phyloP scores from a whole-genome alignment of 2,113 vertebrate species.

The Salminus brasiliensis region DNA sequence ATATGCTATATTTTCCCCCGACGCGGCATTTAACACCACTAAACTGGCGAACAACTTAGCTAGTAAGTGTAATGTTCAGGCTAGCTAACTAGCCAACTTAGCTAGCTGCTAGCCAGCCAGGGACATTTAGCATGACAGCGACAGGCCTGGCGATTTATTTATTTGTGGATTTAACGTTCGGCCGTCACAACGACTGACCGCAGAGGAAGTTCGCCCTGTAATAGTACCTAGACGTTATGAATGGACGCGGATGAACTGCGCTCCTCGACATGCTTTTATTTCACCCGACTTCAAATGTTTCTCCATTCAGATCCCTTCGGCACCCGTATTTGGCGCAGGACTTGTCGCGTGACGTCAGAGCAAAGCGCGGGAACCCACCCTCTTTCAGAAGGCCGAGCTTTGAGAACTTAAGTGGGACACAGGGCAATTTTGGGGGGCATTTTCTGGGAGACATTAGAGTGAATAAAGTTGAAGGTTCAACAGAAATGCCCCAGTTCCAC shows the following conservation, averaged over 20 bases:
- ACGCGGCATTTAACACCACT: too few species aligned
- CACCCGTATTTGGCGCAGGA: constrained; percentile 59
- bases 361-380: constrained; percentile 47
- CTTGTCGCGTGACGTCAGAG: constrained; percentile 51
- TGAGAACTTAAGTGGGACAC: too few species aligned
- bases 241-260: background rate
- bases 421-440: too few species aligned
- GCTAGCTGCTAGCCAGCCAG: constrained; percentile 32
- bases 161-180: background rate
- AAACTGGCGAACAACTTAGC: background rate
- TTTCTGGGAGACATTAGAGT: too few species aligned
- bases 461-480: too few species aligned
- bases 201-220: background rate
- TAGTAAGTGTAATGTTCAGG: too few species aligned
- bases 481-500: too few species aligned
- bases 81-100: background rate
- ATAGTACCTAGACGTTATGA: too few species aligned
- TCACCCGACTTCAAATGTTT: constrained; percentile 35
- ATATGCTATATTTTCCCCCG: too few species aligned
- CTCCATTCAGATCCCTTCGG: constrained; percentile 42
- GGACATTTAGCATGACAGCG: constrained; percentile 23
- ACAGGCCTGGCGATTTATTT: background rate
- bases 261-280: background rate
- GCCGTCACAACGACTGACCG: too few species aligned
- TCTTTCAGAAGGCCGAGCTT: too few species aligned